These are phyloP conservation scores for Chloroceryle inda DNA, from an alignment of 2,797 vertebrate genomes.

Conservation along the genomic window DNA sequence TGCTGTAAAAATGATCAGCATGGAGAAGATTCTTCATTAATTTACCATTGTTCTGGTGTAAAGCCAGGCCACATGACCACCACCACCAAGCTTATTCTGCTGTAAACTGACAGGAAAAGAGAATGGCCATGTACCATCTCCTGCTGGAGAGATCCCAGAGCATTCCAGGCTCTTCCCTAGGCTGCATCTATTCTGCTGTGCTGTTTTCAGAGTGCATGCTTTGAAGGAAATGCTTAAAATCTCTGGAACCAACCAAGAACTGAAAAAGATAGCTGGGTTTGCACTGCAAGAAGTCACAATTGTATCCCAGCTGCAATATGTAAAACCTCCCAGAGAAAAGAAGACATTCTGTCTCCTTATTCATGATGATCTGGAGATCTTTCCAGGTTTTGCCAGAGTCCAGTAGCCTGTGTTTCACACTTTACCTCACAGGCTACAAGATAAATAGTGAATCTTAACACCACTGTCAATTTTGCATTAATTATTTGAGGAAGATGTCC, in stretches of 20 bases:
- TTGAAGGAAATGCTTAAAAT: slow-evolving; percentile 1
- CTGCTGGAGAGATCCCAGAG: background rate
- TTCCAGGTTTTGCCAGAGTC: background rate
- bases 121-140: fast-evolving
- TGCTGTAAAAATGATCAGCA: background rate
- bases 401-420: background rate
- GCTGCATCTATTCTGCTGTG: background rate
- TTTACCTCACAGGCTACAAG: slow-evolving; percentile 36
- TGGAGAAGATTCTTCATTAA: background rate
- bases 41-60: background rate
- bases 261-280: slow-evolving; percentile 15
- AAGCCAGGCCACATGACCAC: background rate
- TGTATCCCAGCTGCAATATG: background rate
- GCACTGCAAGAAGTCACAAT: background rate
- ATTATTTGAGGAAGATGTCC: background rate
- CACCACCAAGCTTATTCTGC: background rate
- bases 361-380: background rate
- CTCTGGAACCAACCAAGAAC: background rate
- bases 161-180: background rate
- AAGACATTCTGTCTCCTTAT: background rate
- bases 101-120: background rate
- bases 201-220: background rate
- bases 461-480: background rate
- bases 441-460: background rate
- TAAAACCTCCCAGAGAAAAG: slow-evolving; percentile 30